phyloP scores from a whole-genome alignment of 2,113 vertebrate species.

The Cololabis saira region DNA sequence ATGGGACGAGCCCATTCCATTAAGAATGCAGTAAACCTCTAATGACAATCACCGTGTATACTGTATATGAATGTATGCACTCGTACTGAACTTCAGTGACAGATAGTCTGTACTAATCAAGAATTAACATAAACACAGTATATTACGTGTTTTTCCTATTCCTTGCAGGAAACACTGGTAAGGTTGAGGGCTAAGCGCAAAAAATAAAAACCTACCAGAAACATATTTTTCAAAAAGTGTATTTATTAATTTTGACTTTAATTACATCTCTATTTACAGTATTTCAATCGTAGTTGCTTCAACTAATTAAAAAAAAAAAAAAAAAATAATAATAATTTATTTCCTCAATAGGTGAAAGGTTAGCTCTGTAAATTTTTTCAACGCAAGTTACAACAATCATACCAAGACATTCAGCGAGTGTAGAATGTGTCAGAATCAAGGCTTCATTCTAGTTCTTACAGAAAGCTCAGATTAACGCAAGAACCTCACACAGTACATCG shows the following conservation, averaged over 20 bases:
- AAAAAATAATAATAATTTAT: no score
- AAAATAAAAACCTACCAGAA: background rate
- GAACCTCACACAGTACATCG: constrained; percentile 4
- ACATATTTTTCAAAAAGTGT: constrained; percentile 58
- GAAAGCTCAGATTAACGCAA: background rate
- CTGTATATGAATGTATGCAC: no score
- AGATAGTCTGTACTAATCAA: no score
- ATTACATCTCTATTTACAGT: constrained; percentile 79
- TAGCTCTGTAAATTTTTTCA: background rate
- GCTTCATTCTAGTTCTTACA: constrained; percentile 4
- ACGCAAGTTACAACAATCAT: constrained; percentile 16
- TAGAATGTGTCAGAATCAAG: background rate
- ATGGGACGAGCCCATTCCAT: no score
- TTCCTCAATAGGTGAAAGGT: constrained; percentile 4
- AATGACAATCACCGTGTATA: no score
- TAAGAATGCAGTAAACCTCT: no score
- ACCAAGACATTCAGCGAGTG: background rate
- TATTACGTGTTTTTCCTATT: no score
- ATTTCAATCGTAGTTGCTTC: constrained; percentile 40
- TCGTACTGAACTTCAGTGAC: no score
- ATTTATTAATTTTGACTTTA: constrained; percentile 73
- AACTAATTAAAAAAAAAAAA: no score
- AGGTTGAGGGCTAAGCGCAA: no score
- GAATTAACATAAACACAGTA: no score
- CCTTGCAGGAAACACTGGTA: no score